Evolutionary conservation across 2,113 vertebrate genomes (phyloP).

Genomic region (Plecotus auritus): DNA sequence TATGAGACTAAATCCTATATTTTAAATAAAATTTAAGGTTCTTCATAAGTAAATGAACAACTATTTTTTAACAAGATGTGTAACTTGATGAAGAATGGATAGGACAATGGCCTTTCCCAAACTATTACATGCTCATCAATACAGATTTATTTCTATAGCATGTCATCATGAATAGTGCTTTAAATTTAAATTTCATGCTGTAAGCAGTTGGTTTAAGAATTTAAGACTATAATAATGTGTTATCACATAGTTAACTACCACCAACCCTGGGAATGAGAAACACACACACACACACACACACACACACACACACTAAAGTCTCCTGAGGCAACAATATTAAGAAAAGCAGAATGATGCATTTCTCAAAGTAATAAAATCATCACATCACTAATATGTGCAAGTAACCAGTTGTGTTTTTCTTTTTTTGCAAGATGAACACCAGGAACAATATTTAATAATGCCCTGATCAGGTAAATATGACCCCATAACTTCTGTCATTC

Average conservation of each 20-base stretch:
- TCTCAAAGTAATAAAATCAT: constrained; percentile 27
- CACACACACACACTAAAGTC: not conserved
- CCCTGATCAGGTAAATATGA: not conserved
- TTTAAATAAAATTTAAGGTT: constrained; percentile 24
- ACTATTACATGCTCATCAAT: not conserved
- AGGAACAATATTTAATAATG: not conserved
- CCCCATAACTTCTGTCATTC: not conserved
- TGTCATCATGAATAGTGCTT: not conserved
- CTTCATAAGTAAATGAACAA: not conserved
- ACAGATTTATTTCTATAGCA: constrained; percentile 27
- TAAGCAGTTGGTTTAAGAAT: not conserved
- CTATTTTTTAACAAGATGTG: not conserved
- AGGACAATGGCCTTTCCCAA: not conserved
- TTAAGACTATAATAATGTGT: not conserved
- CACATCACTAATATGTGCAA: not conserved
- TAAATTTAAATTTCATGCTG: not conserved
- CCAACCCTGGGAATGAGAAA: not conserved
- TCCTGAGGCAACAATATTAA: not conserved
- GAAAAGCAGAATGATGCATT: not conserved
- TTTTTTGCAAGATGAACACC: not conserved
- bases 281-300: too few relatives aligned
- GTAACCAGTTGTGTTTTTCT: not conserved
- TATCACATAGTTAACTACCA: not conserved
- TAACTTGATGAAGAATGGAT: not conserved
- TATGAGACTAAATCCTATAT: not conserved